phyloP scores from a whole-genome alignment of 2,888 invertebrate species.

The Tenthredo scrophulariae region DNA sequence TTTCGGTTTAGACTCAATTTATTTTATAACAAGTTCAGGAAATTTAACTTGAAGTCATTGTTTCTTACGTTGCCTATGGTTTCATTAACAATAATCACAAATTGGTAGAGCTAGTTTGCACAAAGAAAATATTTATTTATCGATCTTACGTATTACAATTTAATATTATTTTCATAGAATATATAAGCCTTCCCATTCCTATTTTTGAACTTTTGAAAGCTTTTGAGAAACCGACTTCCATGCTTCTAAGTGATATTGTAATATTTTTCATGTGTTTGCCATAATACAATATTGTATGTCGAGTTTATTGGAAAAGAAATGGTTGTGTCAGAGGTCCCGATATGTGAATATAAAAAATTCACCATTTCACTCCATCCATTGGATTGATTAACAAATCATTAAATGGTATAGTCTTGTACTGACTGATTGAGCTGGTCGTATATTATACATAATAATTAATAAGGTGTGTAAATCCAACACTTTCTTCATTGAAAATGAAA shows the following conservation, averaged over 20 bases:
- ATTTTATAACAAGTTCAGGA: not conserved
- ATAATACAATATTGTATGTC: constrained; percentile 26
- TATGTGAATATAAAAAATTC: not conserved
- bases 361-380: constrained; percentile 32
- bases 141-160: not conserved
- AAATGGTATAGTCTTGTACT: constrained; percentile 25
- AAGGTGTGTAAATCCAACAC: constrained; percentile 29
- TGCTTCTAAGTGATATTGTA: constrained; percentile 41
- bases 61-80: not conserved
- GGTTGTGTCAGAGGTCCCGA: not conserved
- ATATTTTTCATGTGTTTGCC: constrained; percentile 23
- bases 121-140: constrained; percentile 31
- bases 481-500: not conserved
- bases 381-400: constrained; percentile 14
- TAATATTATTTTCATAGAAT: constrained; percentile 9
- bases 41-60: not conserved
- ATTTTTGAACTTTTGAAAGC: constrained; percentile 7
- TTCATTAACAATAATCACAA: not conserved
- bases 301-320: constrained; percentile 17
- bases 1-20: not conserved
- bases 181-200: constrained; percentile 20
- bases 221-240: constrained; percentile 35
- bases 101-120: constrained; percentile 15
- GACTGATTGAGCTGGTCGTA: constrained; percentile 24
- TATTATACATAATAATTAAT: constrained; percentile 11